Base-by-base conservation (phyloP, 2,888 invertebrate genomes). In the Leptopterna dolabrata region DNA sequence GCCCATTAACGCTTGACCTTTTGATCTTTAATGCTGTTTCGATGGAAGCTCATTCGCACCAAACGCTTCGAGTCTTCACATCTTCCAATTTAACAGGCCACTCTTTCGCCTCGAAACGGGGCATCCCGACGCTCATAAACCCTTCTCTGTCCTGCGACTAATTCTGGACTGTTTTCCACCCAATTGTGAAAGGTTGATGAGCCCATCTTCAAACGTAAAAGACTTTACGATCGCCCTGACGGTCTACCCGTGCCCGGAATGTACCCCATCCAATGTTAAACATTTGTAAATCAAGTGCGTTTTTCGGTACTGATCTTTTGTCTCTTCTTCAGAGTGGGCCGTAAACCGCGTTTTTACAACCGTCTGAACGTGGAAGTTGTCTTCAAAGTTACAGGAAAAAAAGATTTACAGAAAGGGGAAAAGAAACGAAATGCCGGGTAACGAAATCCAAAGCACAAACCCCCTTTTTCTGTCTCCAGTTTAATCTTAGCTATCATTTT, bases 401-500 rank as follows among this genome's bases (percentile, higher is more conserved):
- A 63, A 63, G 24, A 63, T 9, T 47, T 47, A 47, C 47, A 13
- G 47, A 63, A 24, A 24, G 11, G 13, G 63, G 63, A 19, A 19
- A 63, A 63, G 63, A 63, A 63, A 24, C 63, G 63, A 24, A 63
- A 63, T 63, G 63, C 63, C 63, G 63, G 24, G 45, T 45, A 78
- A 78, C 78, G 45, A 78, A 45, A 41, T 78, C 78, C 78, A 45
- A n/a, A 24, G 45, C 45, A 78, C 78, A 78, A 45, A 45, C 51
- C 55, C 81, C 30, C 24, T 7, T 24, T 81, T 63, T 81, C 55
- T 41, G 16, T 27, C 63, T 30, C 55, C 30, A 24, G 63, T 81
- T 81, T 81, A 81, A 81, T 81, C 81, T 63, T 51, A 29, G 81
- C 81, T 55, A 81, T 81, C 81, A 81, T 81, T 55, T 81, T 81